Conservation (phyloP, 2,888 invertebrate species). For the Idaea biselata region DNA sequence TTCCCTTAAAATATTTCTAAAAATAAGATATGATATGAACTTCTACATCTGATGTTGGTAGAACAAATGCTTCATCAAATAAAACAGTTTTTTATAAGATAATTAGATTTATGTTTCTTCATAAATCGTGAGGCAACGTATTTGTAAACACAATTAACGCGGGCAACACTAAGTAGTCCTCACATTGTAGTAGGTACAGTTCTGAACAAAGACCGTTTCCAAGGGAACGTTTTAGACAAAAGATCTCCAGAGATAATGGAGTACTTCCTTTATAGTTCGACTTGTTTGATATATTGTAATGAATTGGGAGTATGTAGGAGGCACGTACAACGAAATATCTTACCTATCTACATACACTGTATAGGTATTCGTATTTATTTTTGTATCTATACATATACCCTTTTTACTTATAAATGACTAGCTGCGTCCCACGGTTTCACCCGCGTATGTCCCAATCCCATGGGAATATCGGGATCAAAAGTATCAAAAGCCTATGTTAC, state of each 20-base stretch:
- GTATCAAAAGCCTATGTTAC: no score
- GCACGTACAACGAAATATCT: neutral
- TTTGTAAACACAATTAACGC: neutral
- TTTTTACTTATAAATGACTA: no score
- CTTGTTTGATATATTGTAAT: neutral
- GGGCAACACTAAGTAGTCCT: neutral
- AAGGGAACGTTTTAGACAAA: neutral
- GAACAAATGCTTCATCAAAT: no score
- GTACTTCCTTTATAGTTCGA: neutral
- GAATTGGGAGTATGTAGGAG: neutral
- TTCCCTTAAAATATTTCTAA: no score
- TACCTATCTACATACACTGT: neutral
- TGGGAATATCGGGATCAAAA: no score
- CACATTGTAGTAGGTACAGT: neutral
- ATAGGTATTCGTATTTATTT: neutral
- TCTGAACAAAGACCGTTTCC: neutral
- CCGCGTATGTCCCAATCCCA: no score
- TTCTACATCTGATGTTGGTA: no score
- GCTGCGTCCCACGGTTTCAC: no score
- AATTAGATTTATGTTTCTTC: neutral
- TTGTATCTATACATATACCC: no score
- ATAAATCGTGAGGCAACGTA: neutral
- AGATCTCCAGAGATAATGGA: neutral
- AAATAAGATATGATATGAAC: no score
- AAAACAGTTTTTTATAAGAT: no score